A percentile compares a stretch with the other conserved stretches of the same genome.
Evolutionary conservation across 2,888 invertebrate genomes (phyloP).

Genomic region (Acronicta leporina): DNA sequence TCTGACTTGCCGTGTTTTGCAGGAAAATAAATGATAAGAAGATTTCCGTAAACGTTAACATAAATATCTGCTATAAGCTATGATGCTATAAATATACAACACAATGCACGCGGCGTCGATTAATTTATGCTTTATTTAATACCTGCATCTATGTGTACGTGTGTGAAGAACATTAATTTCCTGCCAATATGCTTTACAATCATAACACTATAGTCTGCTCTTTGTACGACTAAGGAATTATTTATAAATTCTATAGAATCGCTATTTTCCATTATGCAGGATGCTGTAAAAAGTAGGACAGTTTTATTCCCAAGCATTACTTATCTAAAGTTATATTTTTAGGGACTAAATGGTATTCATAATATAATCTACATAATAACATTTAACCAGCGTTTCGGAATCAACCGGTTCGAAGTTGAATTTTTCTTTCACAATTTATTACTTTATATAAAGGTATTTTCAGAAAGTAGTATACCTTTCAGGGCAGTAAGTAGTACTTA

Average conservation of each 20-base stretch:
- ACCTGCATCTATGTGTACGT: slow-evolving; percentile 13
- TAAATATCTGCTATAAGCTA: not conserved
- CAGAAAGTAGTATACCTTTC: no score
- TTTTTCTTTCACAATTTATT: no score
- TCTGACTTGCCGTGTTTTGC: not conserved
- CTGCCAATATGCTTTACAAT: slow-evolving; percentile 28
- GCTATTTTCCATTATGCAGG: not conserved
- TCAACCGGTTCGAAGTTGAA: no score
- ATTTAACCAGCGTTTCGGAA: no score
- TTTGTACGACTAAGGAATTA: slow-evolving; percentile 9
- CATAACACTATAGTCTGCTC: slow-evolving; percentile 10
- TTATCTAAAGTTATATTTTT: no score
- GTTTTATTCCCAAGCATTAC: no score
- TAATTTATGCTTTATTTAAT: slow-evolving; percentile 37
- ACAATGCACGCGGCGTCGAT: slow-evolving; percentile 19
- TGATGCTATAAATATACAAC: slow-evolving; percentile 10
- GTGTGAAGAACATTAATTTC: slow-evolving; percentile 34
- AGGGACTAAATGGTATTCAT: no score
- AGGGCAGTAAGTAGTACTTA: no score
- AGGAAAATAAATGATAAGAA: not conserved
- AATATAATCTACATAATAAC: no score
- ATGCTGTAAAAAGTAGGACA: no score
- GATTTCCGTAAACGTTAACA: not conserved
- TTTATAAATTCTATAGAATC: slow-evolving; percentile 6
- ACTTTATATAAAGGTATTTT: no score